Conservation (phyloP, 1,140 invertebrate genomes). For the Heliconius nattereri region DNA sequence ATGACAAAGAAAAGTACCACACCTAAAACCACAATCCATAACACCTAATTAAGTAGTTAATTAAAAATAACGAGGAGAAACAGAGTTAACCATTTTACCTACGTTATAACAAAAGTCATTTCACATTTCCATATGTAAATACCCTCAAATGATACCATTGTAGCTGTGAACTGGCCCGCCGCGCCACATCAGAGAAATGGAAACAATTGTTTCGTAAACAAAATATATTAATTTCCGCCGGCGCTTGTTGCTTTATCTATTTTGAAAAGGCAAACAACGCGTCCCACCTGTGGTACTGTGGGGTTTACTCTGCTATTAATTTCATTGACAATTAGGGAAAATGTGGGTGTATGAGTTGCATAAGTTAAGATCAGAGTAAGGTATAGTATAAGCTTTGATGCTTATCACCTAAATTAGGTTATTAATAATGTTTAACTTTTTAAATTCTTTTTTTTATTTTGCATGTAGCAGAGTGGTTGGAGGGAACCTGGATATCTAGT, state of each 20-base stretch:
- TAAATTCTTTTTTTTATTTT: no score
- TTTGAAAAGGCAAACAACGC: constrained; percentile 29
- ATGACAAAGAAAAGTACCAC: no score
- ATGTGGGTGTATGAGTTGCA: not conserved
- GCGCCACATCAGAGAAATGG: not conserved
- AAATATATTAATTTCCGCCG: constrained; percentile 42
- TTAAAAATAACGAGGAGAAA: not conserved
- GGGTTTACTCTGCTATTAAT: not conserved
- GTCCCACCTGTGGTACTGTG: not conserved
- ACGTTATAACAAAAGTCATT: not conserved
- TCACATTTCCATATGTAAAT: not conserved
- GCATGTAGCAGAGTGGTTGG: no score
- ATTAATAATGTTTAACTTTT: no score
- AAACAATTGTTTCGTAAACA: constrained; percentile 39
- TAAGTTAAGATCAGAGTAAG: no score
- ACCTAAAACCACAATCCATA: no score
- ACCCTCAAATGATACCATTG: not conserved
- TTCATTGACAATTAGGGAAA: not conserved
- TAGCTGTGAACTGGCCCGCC: not conserved
- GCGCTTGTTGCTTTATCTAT: constrained; percentile 28
- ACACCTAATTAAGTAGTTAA: not conserved
- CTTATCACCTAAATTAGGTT: no score
- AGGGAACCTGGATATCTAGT: no score
- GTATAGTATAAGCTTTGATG: no score
- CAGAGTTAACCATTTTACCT: not conserved